Base-by-base conservation (phyloP, 23 tunicate genomes). In the Phallusia fumigata region DNA sequence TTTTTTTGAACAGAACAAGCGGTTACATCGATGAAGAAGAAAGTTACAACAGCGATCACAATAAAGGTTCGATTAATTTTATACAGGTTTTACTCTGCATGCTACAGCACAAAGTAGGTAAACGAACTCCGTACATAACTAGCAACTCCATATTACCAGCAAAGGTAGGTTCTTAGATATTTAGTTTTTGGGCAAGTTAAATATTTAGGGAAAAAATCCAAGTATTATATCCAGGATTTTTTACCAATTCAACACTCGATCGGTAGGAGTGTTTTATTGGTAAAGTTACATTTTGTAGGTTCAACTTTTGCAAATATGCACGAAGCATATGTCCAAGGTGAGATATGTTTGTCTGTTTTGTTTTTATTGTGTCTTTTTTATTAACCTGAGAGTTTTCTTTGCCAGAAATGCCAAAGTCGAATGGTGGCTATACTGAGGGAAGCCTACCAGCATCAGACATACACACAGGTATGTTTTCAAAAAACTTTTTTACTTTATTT, bases 271-370 rank as follows among this genome's bases (percentile, higher is more conserved):
- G 69, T 22, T 58, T 21, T 21, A 58, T 58, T 58, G 69, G 69
- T 58, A 13, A 58, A 58, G 28, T 58, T 2, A 58, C 11, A 6
- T 58, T 58, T 58, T 58, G 28, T 58, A 58, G 69, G 69, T 58
- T 58, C 69, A 1, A 24, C 69, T 6, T 58, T 58, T 58, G 69
- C 69, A 58, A 58, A 58, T 24, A 58, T 58, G 69, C 69, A 58
- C 13, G 15, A 24, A 8, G 69, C 69, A 3, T 58, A 21, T 58
- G 69, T 58, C 28, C 69, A 58, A 58, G 69, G 69, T 58, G 13
- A 58, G 69, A 10, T 5, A 3, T 40, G 10, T n/a, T 40, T 40
- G 47, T 40, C 8, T 40, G 47, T 3, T 40, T 5, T 40, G 47
- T 40, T 40, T 10, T 3, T 40, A n/a, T 40, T 40, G 47, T 40